phyloP scores from a whole-genome alignment of 2,113 vertebrate genomes.

The Redunca redunca region DNA sequence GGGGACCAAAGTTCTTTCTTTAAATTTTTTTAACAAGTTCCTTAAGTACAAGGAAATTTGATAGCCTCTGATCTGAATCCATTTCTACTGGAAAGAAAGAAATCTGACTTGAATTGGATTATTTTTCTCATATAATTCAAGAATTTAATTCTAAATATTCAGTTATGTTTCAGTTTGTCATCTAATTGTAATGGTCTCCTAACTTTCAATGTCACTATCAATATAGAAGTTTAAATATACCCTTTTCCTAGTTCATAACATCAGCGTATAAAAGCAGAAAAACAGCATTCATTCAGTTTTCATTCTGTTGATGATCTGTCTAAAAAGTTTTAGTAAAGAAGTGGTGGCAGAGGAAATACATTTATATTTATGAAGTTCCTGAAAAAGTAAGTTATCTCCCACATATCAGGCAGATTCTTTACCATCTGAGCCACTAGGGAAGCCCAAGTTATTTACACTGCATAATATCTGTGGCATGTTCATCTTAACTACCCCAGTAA shows the following conservation, averaged over 20 bases:
- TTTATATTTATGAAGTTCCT: neutral
- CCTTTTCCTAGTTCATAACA: neutral
- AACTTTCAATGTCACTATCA: neutral
- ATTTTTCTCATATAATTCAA: neutral
- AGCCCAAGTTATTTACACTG: neutral
- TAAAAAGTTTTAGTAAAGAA: neutral
- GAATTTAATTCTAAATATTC: neutral
- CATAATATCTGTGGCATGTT: neutral
- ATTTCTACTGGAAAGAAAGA: neutral
- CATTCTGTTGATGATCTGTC: neutral
- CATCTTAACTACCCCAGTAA: neutral
- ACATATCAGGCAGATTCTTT: neutral
- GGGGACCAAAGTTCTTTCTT: accelerated
- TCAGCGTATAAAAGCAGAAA: neutral
- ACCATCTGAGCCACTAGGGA: neutral
- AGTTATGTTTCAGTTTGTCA: neutral
- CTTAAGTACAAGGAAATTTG: neutral
- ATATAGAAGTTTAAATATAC: neutral
- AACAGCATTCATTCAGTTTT: neutral
- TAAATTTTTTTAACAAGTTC: neutral
- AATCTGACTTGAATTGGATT: neutral
- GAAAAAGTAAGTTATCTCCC: neutral
- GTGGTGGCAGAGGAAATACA: neutral
- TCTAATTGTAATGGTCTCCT: neutral
- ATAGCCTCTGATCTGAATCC: neutral